Conservation (phyloP, 2,797 vertebrate genomes). For the Apogon talboti region DNA sequence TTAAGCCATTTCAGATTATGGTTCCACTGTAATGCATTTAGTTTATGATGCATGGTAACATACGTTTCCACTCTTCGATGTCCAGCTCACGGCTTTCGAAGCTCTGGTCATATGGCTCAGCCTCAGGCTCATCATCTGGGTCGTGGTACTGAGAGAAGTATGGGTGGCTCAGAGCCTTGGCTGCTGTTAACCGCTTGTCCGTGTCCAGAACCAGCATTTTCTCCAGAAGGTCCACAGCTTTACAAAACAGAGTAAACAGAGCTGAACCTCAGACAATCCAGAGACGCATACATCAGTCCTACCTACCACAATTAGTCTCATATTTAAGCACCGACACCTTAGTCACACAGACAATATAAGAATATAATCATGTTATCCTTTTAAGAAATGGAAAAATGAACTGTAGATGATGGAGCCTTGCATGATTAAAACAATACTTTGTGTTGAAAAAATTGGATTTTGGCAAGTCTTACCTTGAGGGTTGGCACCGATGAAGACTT, state of each 20-base stretch:
- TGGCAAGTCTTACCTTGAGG: conserved; percentile 87
- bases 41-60: conserved; percentile 41
- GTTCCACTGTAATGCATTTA: neutral
- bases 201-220: conserved; percentile 99
- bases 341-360: neutral
- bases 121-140: conserved; percentile 96
- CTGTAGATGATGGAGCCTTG: neutral
- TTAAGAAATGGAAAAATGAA: neutral
- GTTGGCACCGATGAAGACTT: conserved; percentile 98
- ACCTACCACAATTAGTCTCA: neutral
- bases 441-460: neutral
- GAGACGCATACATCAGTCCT: neutral
- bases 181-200: conserved; percentile 95
- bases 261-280: neutral
- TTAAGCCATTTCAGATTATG: neutral
- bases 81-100: conserved; percentile 96
- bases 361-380: too few species aligned
- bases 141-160: conserved; percentile 98
- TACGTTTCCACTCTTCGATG: conserved; percentile 99
- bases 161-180: conserved; percentile 91
- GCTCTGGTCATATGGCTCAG: conserved; percentile 96
- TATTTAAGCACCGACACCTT: neutral
- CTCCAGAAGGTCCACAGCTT: conserved; percentile 97
- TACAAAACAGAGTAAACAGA: conserved; percentile 5
- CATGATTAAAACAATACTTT: neutral